Evolutionary conservation across 1,140 invertebrate genomes (phyloP).

Genomic region (Lerema accius): DNA sequence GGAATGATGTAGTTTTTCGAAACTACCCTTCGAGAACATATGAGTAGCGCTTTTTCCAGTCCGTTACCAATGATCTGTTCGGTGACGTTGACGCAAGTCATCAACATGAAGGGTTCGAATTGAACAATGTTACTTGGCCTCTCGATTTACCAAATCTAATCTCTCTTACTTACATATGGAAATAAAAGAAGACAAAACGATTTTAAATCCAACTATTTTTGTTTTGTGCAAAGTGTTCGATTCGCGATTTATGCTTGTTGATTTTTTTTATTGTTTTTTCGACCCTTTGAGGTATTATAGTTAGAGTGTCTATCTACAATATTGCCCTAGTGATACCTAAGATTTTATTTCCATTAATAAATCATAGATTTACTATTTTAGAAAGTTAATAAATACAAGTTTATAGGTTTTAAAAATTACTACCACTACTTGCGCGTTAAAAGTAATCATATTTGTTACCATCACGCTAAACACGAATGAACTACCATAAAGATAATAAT

Average conservation of each 20-base stretch:
- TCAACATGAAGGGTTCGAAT: slow-evolving; percentile 76
- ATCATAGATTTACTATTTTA: too few species aligned
- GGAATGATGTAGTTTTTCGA: slow-evolving; percentile 38
- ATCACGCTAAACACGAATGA: too few species aligned
- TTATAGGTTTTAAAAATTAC: too few species aligned
- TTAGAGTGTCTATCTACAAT: too few species aligned
- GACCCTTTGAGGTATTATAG: too few species aligned
- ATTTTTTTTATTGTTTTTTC: slow-evolving; percentile 29
- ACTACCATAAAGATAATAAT: too few species aligned
- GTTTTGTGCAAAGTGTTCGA: slow-evolving; percentile 39
- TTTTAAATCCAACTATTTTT: slow-evolving; percentile 15
- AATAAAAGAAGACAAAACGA: slow-evolving; percentile 31
- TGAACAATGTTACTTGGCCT: slow-evolving; percentile 49
- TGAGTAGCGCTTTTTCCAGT: slow-evolving; percentile 80
- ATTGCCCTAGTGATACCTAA: too few species aligned
- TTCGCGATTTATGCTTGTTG: slow-evolving; percentile 62
- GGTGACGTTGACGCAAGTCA: slow-evolving; percentile 81
- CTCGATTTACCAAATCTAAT: slow-evolving; percentile 34
- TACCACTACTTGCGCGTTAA: too few species aligned
- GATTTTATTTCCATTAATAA: too few species aligned
- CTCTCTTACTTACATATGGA: slow-evolving; percentile 33
- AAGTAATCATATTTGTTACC: too few species aligned
- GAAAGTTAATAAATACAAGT: too few species aligned
- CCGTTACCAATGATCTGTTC: slow-evolving; percentile 80
- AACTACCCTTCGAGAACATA: slow-evolving; percentile 63